These are phyloP conservation scores for Tamias sibiricus DNA, from an alignment of 2,113 vertebrate genomes.

Conservation along the genomic window DNA sequence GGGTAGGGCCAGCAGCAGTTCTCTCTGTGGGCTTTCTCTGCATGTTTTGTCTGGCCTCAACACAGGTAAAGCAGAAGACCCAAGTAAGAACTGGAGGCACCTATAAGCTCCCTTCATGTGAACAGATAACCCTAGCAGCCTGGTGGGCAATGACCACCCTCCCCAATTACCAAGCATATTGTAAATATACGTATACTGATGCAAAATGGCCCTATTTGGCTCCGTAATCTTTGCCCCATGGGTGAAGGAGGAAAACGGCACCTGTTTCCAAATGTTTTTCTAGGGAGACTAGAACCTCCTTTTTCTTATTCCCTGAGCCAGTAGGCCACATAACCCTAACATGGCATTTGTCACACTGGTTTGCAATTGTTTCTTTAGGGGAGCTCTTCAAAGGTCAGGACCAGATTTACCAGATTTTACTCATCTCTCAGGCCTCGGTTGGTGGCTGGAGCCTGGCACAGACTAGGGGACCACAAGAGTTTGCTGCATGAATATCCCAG, in stretches of 20 bases:
- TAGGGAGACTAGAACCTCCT: neutral
- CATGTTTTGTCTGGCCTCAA: neutral
- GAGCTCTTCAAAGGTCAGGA: neutral
- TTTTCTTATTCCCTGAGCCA: neutral
- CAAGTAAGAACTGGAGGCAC: neutral
- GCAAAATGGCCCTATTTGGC: neutral
- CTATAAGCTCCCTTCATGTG: neutral
- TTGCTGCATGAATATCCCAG: neutral
- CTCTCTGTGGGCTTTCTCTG: neutral
- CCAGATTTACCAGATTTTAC: conserved; percentile 14
- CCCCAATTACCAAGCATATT: neutral
- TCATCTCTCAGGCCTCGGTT: neutral
- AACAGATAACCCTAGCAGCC: neutral
- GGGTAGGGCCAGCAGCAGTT: neutral
- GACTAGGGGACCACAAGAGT: neutral
- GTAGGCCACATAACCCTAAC: neutral
- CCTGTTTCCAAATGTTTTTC: neutral
- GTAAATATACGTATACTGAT: neutral
- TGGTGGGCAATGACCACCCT: neutral
- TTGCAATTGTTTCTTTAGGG: conserved; percentile 39
- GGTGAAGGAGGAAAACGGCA: neutral
- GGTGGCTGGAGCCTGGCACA: neutral
- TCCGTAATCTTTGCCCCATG: neutral
- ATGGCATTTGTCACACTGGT: neutral
- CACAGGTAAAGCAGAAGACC: neutral